A percentile compares a stretch with the other conserved stretches of the same genome.
These are phyloP conservation scores for Coptodon bakossiorum DNA, from an alignment of 2,113 vertebrate species.

Conservation along the genomic window DNA sequence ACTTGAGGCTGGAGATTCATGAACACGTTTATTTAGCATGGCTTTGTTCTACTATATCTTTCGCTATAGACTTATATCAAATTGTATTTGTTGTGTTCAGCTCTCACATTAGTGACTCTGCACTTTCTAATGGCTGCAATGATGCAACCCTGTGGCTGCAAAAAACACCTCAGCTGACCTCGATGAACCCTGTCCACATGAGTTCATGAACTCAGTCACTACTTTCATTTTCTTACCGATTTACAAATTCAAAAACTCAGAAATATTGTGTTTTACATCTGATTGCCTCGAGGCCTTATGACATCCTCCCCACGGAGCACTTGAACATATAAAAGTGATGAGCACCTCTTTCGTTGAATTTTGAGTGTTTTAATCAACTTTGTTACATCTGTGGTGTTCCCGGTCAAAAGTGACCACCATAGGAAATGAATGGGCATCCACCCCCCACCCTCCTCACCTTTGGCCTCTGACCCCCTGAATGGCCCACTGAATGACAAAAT, in stretches of 20 bases:
- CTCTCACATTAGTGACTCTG: not conserved
- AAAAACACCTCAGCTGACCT: not conserved
- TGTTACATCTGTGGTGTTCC: not conserved
- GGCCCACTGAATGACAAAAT: not conserved
- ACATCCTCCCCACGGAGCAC: accelerated
- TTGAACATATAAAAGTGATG: not conserved
- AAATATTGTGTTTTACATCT: not conserved
- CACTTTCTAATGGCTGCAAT: not conserved
- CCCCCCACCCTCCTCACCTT: not conserved
- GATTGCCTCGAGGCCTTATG: not conserved
- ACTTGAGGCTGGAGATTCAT: not conserved
- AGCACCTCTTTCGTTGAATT: not conserved
- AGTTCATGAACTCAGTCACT: not conserved
- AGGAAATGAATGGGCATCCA: not conserved
- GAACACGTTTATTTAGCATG: accelerated
- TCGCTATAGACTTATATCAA: not conserved
- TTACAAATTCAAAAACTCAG: accelerated
- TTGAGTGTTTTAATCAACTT: not conserved
- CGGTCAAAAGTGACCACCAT: not conserved
- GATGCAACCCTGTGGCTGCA: not conserved
- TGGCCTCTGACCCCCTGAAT: not conserved
- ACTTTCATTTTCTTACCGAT: not conserved
- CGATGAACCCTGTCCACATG: not conserved
- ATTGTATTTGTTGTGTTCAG: not conserved
- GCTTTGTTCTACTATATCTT: accelerated